These are phyloP conservation scores for Albula glossodonta DNA, from an alignment of 2,113 vertebrate genomes.

Conservation along the genomic window DNA sequence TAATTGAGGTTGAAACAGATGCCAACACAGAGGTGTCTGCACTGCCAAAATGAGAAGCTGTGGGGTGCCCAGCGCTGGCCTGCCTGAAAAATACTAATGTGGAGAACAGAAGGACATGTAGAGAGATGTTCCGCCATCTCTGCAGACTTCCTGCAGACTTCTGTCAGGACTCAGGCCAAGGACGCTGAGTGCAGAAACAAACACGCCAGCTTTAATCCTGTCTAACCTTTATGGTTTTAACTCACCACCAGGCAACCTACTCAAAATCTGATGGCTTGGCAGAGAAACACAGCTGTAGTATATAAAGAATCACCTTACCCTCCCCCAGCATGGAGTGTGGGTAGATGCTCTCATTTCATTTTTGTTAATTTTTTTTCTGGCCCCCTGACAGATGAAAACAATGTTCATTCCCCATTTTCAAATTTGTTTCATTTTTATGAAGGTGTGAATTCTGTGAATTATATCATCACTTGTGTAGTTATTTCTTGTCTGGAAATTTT, in stretches of 20 bases:
- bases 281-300: not conserved
- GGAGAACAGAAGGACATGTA: constrained; percentile 28
- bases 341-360: constrained; percentile 2
- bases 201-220: constrained; percentile 51
- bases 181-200: constrained; percentile 45
- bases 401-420: not conserved
- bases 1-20: not conserved
- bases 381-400: not conserved
- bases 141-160: constrained; percentile 44
- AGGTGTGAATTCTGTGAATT: not conserved
- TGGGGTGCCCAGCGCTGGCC: constrained; percentile 20
- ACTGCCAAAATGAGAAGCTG: constrained; percentile 23
- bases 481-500: not conserved
- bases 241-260: constrained; percentile 36
- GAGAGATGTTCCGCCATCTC: constrained; percentile 15
- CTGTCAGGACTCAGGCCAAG: constrained; percentile 39
- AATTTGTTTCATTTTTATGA: not conserved
- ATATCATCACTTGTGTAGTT: not conserved
- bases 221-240: constrained; percentile 62
- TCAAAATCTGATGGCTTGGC: not conserved
- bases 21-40: not conserved
- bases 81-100: constrained; percentile 25
- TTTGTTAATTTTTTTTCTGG: not conserved
- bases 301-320: not conserved
- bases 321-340: not conserved